Evolutionary conservation across 2,797 vertebrate genomes (phyloP), one percentile per base, ranked within the genome.

Genomic region (Danio jaintianensis): DNA sequence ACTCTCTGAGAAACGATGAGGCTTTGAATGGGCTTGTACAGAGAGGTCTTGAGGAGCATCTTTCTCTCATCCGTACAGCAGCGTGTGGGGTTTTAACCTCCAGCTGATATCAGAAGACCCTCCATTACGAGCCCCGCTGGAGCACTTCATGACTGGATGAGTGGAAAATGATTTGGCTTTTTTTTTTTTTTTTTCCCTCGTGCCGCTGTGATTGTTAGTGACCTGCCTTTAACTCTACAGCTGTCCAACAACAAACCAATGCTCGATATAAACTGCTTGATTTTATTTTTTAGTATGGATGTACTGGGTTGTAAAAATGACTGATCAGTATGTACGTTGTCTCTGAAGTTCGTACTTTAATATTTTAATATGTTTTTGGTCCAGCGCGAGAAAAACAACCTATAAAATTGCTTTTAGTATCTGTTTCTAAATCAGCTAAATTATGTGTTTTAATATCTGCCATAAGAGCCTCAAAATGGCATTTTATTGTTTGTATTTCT

Each of bases 31-130:
- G 15, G 43, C 20, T 56, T 43, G n/a, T 45, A 45, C 40, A 12
- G 20, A 36, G 20, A 36, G 22, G 12, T 38, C 13, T 15, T 56
- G n/a, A 56, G 38, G 52, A 56, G 10, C 4, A 6, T 71, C 52
- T 42, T 22, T 18, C 18, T 18, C 7, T 50, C 55, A 59, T 62
- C 50, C 45, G 18, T 75, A 16, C 72, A 62, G 22, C 45, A 13
- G 58, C 50, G 9, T 62, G 72, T 56, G 3, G 42, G 16, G 29
- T 48, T 20, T 43, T 45, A 58, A 58, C 18, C 53, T 56, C 52
- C 40, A 56, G 38, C 53, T 18, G 18, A 22, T 48, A 75, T 75
- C 72, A 75, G 58, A 38, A 43, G 56, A 42, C 42, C 56, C 58
- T 75, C 43, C 58, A 62, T 75, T 62, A 75, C 10, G 45, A 61